Evolutionary conservation across 2,797 vertebrate genomes (phyloP).

Genomic region (Lophotriccus pileatus): DNA sequence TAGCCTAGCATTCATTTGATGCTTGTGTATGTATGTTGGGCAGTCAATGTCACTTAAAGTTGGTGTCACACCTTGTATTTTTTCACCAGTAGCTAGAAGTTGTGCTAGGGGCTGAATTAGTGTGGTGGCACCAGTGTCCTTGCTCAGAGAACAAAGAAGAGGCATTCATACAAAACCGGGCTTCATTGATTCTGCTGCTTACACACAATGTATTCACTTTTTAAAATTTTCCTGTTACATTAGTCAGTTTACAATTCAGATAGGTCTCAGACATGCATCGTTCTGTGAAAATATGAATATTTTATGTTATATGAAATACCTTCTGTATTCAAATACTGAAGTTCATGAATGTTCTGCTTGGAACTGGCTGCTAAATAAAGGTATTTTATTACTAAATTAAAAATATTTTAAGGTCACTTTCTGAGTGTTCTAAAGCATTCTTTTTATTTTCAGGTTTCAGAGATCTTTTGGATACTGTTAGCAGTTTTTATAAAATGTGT

Average conservation of each 20-base stretch:
- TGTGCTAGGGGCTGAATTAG: neutral
- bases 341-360: neutral
- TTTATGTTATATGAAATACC: neutral
- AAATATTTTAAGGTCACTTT: slow-evolving; percentile 2
- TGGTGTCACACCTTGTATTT: neutral
- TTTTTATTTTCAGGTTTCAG: neutral
- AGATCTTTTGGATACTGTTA: neutral
- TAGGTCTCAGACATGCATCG: neutral
- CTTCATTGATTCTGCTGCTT: neutral
- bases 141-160: neutral
- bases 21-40: neutral
- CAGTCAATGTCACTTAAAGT: neutral
- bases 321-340: neutral
- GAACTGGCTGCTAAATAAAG: neutral
- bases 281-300: neutral
- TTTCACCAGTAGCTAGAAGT: neutral
- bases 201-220: neutral
- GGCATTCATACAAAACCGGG: neutral
- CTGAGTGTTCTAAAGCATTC: neutral
- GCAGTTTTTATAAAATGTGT: neutral
- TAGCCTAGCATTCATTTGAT: neutral
- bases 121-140: neutral
- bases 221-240: neutral
- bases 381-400: neutral
- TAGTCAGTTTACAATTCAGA: neutral